Percentiles rank a stretch among this genome's conserved stretches.
Conservation (phyloP, 2,113 vertebrate species). For the Gallinago media region DNA sequence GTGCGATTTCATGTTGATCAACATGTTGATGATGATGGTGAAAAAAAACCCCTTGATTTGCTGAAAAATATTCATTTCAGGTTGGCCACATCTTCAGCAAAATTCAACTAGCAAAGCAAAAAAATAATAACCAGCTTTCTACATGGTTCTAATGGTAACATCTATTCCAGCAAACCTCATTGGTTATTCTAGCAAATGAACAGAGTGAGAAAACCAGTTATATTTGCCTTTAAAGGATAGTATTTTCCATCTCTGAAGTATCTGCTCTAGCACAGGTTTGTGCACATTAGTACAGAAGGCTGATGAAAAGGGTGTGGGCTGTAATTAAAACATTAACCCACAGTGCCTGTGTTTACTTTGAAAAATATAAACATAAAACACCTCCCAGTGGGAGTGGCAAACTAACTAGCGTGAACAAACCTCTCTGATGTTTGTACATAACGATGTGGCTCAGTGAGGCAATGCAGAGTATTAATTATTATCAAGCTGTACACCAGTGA, state of each 20-base stretch:
- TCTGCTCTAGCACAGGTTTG: background rate
- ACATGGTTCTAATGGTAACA: background rate
- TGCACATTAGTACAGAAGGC: background rate
- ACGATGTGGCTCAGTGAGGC: background rate
- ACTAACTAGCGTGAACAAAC: background rate
- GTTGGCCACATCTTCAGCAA: background rate
- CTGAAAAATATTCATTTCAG: background rate
- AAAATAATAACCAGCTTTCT: background rate
- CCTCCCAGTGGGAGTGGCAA: background rate
- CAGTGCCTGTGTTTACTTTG: background rate
- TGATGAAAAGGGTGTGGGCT: background rate
- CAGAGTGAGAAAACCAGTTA: background rate
- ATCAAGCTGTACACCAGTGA: background rate
- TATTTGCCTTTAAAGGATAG: background rate
- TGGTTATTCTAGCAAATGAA: background rate
- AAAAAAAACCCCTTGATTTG: background rate
- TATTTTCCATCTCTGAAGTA: background rate
- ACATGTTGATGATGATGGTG: background rate
- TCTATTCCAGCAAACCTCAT: background rate
- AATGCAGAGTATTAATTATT: background rate
- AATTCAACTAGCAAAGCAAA: background rate
- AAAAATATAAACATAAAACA: slow-evolving; percentile 12
- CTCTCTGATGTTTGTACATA: background rate
- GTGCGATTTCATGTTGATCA: background rate
- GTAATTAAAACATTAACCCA: slow-evolving; percentile 9